Evolutionary conservation across 2,888 invertebrate species (phyloP), one percentile per base, ranked within the genome.

Genomic region (Mycalesis mineus): DNA sequence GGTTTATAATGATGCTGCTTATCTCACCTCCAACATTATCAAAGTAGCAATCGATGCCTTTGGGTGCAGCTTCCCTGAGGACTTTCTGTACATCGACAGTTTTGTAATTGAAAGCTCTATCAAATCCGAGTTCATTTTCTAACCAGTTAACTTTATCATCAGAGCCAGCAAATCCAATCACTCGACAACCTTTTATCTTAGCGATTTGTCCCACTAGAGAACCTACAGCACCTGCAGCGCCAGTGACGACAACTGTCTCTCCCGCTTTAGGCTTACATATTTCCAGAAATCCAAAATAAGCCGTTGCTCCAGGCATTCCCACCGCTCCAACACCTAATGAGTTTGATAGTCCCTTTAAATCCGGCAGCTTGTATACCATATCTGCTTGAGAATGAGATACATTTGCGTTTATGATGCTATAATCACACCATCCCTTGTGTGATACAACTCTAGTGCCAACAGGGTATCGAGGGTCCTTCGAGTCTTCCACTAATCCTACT

Each of bases 221-320:
- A 5, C 95, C 95, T 0, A 95, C 94, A 6, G 94, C 95, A 1
- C 95, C 95, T 0, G 94, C 95, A 4, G 95, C 95, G 0, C 92
- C 92, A 2, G 92, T 92, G 1, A 95, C 92, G 0, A 95, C 92
- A 0, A 95, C 91, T 0, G 92, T 93, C 71, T 95, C 94, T 0
- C 94, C 94, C 0, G 88, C 67, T 77, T 93, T 92, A 0, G 94
- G 94, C 49, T 93, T 75, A 69, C 94, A 94, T 13, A 94, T 68
- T 55, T 94, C 92, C 42, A 92, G 68, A 9, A 95, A 83, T 4
- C 95, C 95, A 74, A 94, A 94, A 71, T 94, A 94, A 0, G 95
- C 94, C 0, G 94, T 93, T 42, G 90, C 92, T 85, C 94, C 94
- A n/a, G 93, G 91, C 92, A 93, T 93, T 60, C 94, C 94, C 2